phyloP scores from a whole-genome alignment of 2,113 vertebrate genomes.

The Tachycineta bicolor region DNA sequence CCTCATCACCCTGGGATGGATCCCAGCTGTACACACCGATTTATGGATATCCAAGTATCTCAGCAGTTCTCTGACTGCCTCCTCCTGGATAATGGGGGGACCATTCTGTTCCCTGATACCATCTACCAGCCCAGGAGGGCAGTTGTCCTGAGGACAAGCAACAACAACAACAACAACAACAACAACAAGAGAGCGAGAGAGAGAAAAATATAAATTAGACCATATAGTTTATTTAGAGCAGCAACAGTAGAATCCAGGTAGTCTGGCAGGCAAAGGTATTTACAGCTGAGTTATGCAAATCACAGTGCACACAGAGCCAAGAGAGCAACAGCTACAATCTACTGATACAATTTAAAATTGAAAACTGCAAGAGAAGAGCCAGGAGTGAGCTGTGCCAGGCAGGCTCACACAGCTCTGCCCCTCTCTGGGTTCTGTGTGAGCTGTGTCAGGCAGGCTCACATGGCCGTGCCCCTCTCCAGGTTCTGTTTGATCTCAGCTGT shows the following conservation, averaged over 20 bases:
- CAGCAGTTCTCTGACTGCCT: too few relatives aligned
- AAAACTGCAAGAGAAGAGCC: rapidly evolving
- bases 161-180: too few relatives aligned
- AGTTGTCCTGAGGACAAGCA: too few relatives aligned
- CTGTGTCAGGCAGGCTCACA: constrained; percentile 72
- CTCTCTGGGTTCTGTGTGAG: constrained; percentile 76
- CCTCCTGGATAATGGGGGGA: too few relatives aligned
- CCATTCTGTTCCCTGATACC: too few relatives aligned
- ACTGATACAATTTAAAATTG: rapidly evolving
- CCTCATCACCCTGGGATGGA: too few relatives aligned
- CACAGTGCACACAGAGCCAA: rapidly evolving
- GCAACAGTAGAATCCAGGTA: rapidly evolving
- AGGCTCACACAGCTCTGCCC: constrained; percentile 82
- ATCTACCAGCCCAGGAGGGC: too few relatives aligned
- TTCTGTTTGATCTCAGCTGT: constrained; percentile 98
- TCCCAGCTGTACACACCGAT: too few relatives aligned
- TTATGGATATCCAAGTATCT: too few relatives aligned
- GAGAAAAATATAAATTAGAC: too few relatives aligned
- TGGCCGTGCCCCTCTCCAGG: constrained; percentile 94
- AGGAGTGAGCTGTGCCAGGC: background rate
- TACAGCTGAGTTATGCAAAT: rapidly evolving
- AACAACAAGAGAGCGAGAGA: background rate
- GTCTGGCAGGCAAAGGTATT: background rate
- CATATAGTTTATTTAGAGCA: background rate
- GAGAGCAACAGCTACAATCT: background rate